Conservation (phyloP, 2,888 invertebrate species). For the Pelosia muscerda region DNA sequence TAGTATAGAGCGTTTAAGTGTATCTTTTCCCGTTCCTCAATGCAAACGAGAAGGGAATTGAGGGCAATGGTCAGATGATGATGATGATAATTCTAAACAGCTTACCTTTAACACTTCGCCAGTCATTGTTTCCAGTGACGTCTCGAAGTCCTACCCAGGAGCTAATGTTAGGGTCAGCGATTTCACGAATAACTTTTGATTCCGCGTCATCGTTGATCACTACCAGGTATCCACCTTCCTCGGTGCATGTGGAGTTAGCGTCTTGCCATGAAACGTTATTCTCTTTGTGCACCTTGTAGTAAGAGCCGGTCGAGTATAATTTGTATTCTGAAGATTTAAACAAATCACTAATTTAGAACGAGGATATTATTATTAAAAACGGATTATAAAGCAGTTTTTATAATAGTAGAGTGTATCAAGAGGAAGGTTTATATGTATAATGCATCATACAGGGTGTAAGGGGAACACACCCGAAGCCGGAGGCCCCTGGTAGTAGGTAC, state of each 20-base stretch:
- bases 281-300: neutral
- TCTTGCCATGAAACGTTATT: neutral
- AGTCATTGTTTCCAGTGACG: neutral
- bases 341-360: too few relatives aligned
- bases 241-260: neutral
- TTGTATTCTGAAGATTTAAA: neutral
- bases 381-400: neutral
- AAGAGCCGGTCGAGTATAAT: neutral
- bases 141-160: neutral
- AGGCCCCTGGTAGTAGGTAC: too few relatives aligned
- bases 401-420: too few relatives aligned
- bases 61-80: too few relatives aligned
- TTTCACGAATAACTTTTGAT: neutral
- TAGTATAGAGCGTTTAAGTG: too few relatives aligned
- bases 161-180: too few relatives aligned
- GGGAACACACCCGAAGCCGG: too few relatives aligned
- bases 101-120: neutral
- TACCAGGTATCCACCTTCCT: slow-evolving; percentile 1
- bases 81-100: neutral
- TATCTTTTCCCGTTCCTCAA: too few relatives aligned
- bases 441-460: too few relatives aligned
- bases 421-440: too few relatives aligned
- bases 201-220: neutral
- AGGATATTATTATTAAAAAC: too few relatives aligned
- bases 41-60: too few relatives aligned